These are phyloP conservation scores for Pseudanteris insignis DNA, from an alignment of 2,888 invertebrate genomes.

Conservation along the genomic window DNA sequence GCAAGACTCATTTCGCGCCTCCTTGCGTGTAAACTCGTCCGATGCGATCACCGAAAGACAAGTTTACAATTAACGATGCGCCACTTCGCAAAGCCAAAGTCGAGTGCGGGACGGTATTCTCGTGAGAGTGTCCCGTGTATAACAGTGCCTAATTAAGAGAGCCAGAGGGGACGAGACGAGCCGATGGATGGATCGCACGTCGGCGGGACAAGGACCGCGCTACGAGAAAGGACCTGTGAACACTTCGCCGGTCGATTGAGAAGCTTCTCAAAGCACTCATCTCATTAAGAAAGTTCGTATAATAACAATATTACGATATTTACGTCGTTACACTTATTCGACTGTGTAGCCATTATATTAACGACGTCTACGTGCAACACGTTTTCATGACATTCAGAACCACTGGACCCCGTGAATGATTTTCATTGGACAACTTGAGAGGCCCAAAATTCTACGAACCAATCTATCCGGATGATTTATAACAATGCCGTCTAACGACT, in stretches of 20 bases:
- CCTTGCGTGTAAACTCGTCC: conserved; percentile 49
- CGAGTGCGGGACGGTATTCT: conserved; percentile 31
- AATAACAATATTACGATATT: conserved; percentile 31
- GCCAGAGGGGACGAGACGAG: conserved; percentile 15
- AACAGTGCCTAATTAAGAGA: conserved; percentile 49
- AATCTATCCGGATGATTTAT: too few relatives aligned
- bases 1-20: too few relatives aligned
- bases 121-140: conserved; percentile 37
- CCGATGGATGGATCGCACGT: conserved; percentile 5
- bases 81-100: conserved; percentile 34
- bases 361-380: conserved; percentile 11
- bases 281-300: conserved; percentile 36
- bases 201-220: conserved; percentile 9
- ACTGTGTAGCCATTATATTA: conserved; percentile 20
- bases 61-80: conserved; percentile 49
- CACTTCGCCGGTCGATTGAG: conserved; percentile 24
- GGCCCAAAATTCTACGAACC: too few relatives aligned
- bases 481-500: too few relatives aligned
- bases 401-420: too few relatives aligned
- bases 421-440: too few relatives aligned
- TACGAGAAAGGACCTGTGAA: conserved; percentile 3
- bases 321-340: conserved; percentile 29
- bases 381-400: too few relatives aligned
- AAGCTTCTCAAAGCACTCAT: conserved; percentile 32
- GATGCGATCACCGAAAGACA: conserved; percentile 48